Percentiles rank a stretch among this genome's conserved stretches.
Conservation (phyloP, 2,888 invertebrate genomes). For the Watsonalla cultraria region DNA sequence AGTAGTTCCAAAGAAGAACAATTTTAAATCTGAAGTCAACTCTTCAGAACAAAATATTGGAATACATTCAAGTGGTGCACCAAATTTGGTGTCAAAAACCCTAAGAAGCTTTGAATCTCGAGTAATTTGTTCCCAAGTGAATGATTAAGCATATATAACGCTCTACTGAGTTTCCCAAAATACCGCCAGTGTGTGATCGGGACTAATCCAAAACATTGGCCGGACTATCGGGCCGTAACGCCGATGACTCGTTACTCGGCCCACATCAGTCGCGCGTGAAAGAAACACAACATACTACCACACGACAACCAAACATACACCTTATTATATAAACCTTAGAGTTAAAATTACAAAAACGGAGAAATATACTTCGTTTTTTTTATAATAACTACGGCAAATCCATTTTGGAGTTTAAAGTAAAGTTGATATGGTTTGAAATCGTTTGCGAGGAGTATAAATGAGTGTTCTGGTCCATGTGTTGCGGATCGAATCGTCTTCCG, state of each 20-base stretch:
- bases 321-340: slow-evolving; percentile 6
- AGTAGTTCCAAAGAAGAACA: too few relatives aligned
- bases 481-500: slow-evolving; percentile 75
- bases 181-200: slow-evolving; percentile 14
- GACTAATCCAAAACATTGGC: slow-evolving; percentile 32
- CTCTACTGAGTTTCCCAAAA: slow-evolving; percentile 3
- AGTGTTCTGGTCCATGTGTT: slow-evolving; percentile 63
- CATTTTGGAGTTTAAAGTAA: slow-evolving; percentile 5
- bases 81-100: too few relatives aligned
- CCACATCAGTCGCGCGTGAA: slow-evolving; percentile 61
- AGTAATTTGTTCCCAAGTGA: background rate
- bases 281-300: slow-evolving; percentile 27
- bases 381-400: background rate
- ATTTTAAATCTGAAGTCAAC: too few relatives aligned
- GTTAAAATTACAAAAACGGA: slow-evolving; percentile 13
- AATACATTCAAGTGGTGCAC: too few relatives aligned
- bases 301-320: slow-evolving; percentile 17
- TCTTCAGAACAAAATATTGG: too few relatives aligned
- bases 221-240: slow-evolving; percentile 67
- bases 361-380: background rate
- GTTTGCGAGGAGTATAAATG: slow-evolving; percentile 35
- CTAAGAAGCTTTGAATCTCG: background rate
- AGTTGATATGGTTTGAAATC: slow-evolving; percentile 8
- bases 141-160: background rate
- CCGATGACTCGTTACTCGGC: slow-evolving; percentile 56